Conservation (phyloP, 2,797 vertebrate species). For the Catharus ustulatus region DNA sequence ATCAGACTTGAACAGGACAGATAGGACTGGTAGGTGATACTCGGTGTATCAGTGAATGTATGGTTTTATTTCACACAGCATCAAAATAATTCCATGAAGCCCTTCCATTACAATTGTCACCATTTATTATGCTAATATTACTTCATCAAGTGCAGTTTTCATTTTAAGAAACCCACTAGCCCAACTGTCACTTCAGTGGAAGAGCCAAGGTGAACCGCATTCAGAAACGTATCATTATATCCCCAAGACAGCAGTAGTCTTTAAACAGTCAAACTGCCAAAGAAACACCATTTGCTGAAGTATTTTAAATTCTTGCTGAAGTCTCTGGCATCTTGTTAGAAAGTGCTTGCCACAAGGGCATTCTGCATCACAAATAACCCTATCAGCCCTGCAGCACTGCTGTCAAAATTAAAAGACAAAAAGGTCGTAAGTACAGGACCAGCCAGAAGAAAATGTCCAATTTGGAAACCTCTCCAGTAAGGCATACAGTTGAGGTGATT, state of each 20-base stretch:
- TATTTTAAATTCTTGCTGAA: background rate
- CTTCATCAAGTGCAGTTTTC: background rate
- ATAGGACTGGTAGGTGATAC: background rate
- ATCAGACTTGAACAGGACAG: background rate
- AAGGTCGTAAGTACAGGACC: constrained; percentile 93
- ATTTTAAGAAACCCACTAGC: background rate
- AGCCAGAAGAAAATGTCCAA: constrained; percentile 91
- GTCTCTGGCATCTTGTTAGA: background rate
- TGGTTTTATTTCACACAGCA: background rate
- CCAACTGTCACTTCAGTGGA: background rate
- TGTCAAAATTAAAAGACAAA: constrained; percentile 84
- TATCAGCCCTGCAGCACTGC: background rate
- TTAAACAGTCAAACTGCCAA: background rate
- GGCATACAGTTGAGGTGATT: constrained; percentile 80
- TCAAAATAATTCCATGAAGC: background rate
- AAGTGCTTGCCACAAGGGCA: background rate
- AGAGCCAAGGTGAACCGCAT: background rate
- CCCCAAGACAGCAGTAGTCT: background rate
- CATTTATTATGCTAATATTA: background rate
- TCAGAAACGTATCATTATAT: background rate
- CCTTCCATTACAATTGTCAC: background rate
- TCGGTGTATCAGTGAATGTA: background rate
- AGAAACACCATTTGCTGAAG: constrained; percentile 13
- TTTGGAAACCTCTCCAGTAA: constrained; percentile 84
- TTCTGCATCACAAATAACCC: background rate